Evolutionary conservation across 2,113 vertebrate species (phyloP), one percentile per base, ranked within the genome.

Genomic region (Petrocephalus zakoni): DNA sequence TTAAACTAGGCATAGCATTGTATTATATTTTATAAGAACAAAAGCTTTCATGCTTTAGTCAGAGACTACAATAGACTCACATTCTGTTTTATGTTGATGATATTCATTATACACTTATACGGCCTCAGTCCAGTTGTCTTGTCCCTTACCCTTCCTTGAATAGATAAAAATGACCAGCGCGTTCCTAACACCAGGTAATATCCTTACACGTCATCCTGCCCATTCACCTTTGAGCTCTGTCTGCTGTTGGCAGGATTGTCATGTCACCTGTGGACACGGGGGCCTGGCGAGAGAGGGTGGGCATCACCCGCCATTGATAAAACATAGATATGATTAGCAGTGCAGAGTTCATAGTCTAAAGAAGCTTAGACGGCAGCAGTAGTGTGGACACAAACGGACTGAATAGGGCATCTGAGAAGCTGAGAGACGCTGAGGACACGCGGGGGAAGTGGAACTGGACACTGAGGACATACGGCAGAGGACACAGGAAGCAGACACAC

Each of bases 271-370:
- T 75, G 34, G 64, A 81, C 49, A 49, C 8, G 4, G 46, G 37
- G 81, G 9, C 13, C 8, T 11, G 22, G 88, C 42, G 87, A 87
- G 87, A 88, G 89, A 89, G 64, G 75, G 87, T 91, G 90, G 87
- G 88, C 89, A 88, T 91, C 91, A 92, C 94, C 94, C 92, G 95
- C 94, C 92, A 92, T 90, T 90, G 90, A 93, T 92, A 89, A 92
- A 53, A 49, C 46, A 88, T 90, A 89, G 89, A 91, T 78, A 88
- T 83, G 89, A 93, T 92, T 86, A 42, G 75, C 15, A 47, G 93
- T 94, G 92, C 92, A 93, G 15, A 42, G 37, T 85, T 52, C 58
- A 88, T 90, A 56, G 90, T 92, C 19, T 58, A 89, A 25, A 29
- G 51, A 90, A 72, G 89, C 53, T 42, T 10, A 84, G 87, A 29